Conservation (phyloP, 2,888 invertebrate species). For the Dyspetes luteomarginatus region DNA sequence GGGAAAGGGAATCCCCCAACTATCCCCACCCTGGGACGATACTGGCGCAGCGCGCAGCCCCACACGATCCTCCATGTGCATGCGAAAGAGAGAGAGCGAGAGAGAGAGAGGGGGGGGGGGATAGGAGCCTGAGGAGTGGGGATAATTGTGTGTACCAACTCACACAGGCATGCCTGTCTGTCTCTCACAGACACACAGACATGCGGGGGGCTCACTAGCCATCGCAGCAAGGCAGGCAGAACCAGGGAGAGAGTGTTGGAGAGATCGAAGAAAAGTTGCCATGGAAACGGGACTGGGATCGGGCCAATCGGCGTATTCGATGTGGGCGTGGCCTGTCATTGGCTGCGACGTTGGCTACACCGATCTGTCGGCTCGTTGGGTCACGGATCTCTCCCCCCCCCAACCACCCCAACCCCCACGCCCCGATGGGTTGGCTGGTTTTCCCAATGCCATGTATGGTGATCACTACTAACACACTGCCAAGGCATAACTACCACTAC, state of each 20-base stretch:
- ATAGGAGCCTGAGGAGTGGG: constrained; percentile 70
- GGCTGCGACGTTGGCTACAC: constrained; percentile 69
- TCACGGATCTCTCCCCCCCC: constrained; percentile 53
- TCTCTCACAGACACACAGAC: no score
- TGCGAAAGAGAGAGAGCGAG: constrained; percentile 54
- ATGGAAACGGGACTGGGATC: constrained; percentile 85
- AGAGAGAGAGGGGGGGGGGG: constrained; percentile 27
- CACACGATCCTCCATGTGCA: background rate
- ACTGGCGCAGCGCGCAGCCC: background rate
- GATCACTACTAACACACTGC: constrained; percentile 1
- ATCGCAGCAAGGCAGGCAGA: constrained; percentile 42
- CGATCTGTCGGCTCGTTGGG: constrained; percentile 55
- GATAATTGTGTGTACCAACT: constrained; percentile 81
- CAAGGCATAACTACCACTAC: constrained; percentile 6
- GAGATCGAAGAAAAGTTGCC: constrained; percentile 81
- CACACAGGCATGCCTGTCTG: no score
- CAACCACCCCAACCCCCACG: no score
- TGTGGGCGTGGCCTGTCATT: constrained; percentile 83
- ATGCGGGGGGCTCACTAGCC: background rate
- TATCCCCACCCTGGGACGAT: background rate
- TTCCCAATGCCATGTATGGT: constrained; percentile 13
- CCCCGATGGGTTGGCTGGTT: constrained; percentile 61
- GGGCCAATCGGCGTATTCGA: constrained; percentile 84
- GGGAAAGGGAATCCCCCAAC: constrained; percentile 14
- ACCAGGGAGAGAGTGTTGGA: constrained; percentile 61